phyloP scores from a whole-genome alignment of 2,797 vertebrate species.

The Rhinatrema bivittatum region DNA sequence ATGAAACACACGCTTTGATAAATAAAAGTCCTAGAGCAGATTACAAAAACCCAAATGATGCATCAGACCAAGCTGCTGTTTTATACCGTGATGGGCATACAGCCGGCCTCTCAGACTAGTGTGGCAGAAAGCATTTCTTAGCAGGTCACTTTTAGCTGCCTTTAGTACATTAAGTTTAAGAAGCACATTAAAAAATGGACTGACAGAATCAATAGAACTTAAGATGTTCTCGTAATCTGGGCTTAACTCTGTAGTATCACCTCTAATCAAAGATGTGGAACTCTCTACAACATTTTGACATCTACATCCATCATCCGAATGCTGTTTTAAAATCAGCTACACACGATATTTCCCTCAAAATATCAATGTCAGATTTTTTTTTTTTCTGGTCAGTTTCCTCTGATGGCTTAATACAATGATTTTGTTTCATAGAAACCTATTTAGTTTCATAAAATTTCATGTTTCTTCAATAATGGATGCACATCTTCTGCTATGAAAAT shows the following conservation, averaged over 20 bases:
- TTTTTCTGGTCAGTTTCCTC: too few species aligned
- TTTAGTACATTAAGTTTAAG: slow-evolving; percentile 21
- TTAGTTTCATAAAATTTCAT: too few species aligned
- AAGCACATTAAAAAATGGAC: slow-evolving; percentile 28
- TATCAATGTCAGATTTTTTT: too few species aligned
- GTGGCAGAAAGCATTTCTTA: neutral
- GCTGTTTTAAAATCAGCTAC: slow-evolving; percentile 31
- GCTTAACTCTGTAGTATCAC: slow-evolving; percentile 37
- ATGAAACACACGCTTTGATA: too few species aligned
- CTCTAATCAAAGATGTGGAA: slow-evolving; percentile 42
- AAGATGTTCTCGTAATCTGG: slow-evolving; percentile 46
- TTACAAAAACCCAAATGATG: too few species aligned
- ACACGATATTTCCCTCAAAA: too few species aligned
- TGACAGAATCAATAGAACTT: slow-evolving; percentile 48
- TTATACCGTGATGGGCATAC: neutral
- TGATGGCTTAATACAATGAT: too few species aligned
- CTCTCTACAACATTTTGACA: slow-evolving; percentile 36
- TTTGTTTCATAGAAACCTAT: too few species aligned
- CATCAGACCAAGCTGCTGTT: too few species aligned
- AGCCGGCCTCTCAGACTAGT: neutral
- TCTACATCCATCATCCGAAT: slow-evolving; percentile 35
- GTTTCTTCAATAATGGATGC: too few species aligned
- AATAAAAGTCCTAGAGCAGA: too few species aligned
- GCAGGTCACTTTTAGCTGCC: slow-evolving; percentile 11
- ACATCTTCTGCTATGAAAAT: too few species aligned